Conservation (phyloP, 1,140 invertebrate genomes). For the Gryon sp. region DNA sequence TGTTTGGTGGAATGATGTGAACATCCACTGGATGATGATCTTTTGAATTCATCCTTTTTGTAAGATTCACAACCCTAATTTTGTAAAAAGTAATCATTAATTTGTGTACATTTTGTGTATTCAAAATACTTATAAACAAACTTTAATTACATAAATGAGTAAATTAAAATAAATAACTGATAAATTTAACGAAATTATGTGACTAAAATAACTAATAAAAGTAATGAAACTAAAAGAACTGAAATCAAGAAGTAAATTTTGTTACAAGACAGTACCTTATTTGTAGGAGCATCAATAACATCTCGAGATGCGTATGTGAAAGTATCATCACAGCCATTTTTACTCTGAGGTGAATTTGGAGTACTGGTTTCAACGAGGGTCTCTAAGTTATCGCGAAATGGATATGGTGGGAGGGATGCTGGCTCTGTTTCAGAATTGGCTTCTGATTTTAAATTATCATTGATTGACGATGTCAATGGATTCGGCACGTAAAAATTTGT, state of each 20-base stretch:
- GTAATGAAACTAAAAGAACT: too few relatives aligned
- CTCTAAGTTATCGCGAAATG: slow-evolving; percentile 70
- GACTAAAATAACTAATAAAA: too few relatives aligned
- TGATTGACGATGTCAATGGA: slow-evolving; percentile 75
- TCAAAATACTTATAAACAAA: too few relatives aligned
- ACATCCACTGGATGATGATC: slow-evolving; percentile 35
- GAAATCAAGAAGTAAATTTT: background rate
- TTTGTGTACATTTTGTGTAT: too few relatives aligned
- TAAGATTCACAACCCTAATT: slow-evolving; percentile 30
- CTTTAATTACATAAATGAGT: too few relatives aligned
- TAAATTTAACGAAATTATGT: background rate
- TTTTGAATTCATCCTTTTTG: slow-evolving; percentile 55
- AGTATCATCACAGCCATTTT: slow-evolving; percentile 36
- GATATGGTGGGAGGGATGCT: slow-evolving; percentile 69
- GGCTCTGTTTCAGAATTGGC: slow-evolving; percentile 67
- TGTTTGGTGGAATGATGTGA: slow-evolving; percentile 9
- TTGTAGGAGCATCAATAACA: slow-evolving; percentile 18
- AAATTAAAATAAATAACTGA: slow-evolving; percentile 11
- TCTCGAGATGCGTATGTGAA: slow-evolving; percentile 29
- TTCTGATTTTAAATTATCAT: slow-evolving; percentile 61
- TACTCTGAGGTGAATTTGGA: slow-evolving; percentile 67
- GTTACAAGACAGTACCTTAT: slow-evolving; percentile 27
- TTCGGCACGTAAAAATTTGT: slow-evolving; percentile 85
- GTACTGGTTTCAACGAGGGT: slow-evolving; percentile 69
- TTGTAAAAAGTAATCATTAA: slow-evolving; percentile 1